phyloP scores from a whole-genome alignment of 2,797 vertebrate species.

The Poeciliopsis presidionis region DNA sequence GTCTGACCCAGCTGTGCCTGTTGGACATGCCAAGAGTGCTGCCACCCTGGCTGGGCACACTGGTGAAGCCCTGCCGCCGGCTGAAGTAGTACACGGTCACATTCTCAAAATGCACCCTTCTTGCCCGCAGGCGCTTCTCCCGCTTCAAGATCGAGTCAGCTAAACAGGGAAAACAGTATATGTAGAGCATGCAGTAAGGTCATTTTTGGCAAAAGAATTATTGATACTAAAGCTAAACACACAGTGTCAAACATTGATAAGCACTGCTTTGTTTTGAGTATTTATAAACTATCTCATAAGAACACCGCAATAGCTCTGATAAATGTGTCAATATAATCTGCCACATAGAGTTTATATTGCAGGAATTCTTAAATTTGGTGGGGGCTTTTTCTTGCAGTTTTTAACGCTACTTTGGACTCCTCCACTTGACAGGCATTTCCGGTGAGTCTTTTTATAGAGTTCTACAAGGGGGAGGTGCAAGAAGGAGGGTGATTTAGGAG shows the following conservation, averaged over 20 bases:
- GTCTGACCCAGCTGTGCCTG: conserved; percentile 92
- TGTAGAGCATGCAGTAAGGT: conserved; percentile 3
- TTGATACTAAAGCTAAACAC: background rate
- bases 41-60: conserved; percentile 97
- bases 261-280: background rate
- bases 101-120: conserved; percentile 96
- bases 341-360: background rate
- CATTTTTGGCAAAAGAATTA: conserved; percentile 20
- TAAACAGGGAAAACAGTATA: conserved; percentile 58
- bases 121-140: conserved; percentile 93
- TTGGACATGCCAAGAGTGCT: conserved; percentile 98
- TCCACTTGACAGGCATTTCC: conserved; percentile 49
- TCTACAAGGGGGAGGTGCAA: conserved; percentile 46
- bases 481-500: conserved; percentile 60
- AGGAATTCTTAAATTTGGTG: background rate
- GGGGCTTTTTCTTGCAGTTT: background rate
- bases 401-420: conserved; percentile 18
- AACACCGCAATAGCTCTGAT: conserved; percentile 7
- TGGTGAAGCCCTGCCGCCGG: conserved; percentile 97
- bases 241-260: background rate
- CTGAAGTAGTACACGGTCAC: conserved; percentile 99
- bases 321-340: background rate
- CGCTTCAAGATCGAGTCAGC: conserved; percentile 95
- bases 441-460: conserved; percentile 66
- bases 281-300: conserved; percentile 12